phyloP scores from a whole-genome alignment of 2,888 invertebrate species.

The Agriopis aurantiaria region DNA sequence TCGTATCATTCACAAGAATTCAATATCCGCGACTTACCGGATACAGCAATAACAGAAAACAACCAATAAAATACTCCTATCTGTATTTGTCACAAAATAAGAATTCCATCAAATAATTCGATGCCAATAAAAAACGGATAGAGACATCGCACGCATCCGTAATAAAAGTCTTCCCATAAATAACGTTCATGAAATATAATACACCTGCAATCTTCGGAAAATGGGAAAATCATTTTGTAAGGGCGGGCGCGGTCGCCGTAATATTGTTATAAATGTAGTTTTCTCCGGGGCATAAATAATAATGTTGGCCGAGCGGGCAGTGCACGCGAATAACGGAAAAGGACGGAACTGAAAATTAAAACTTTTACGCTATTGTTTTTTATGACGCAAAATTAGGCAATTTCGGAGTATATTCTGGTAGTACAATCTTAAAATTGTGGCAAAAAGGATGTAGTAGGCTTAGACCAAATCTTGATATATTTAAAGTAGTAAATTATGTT shows the following conservation, averaged over 20 bases:
- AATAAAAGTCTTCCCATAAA: conserved; percentile 86
- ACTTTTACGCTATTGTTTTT: background rate
- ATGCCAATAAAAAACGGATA: conserved; percentile 83
- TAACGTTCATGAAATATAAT: conserved; percentile 87
- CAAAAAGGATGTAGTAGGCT: background rate
- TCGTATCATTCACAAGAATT: conserved; percentile 59
- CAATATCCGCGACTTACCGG: conserved; percentile 62
- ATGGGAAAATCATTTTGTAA: conserved; percentile 86
- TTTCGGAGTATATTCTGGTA: background rate
- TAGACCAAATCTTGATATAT: background rate
- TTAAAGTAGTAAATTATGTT: background rate
- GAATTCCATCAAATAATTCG: conserved; percentile 82
- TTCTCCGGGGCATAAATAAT: conserved; percentile 83
- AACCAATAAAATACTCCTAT: conserved; percentile 69
- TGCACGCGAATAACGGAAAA: conserved; percentile 30
- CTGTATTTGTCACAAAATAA: conserved; percentile 77
- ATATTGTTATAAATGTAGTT: conserved; percentile 87
- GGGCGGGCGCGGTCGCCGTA: conserved; percentile 84
- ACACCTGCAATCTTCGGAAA: conserved; percentile 86
- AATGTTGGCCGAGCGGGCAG: conserved; percentile 72
- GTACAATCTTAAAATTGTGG: background rate
- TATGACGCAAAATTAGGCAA: background rate
- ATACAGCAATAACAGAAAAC: conserved; percentile 67
- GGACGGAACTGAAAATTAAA: conserved; percentile 2
- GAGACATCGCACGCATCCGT: conserved; percentile 86